These are phyloP conservation scores for Colaptes auratus DNA, from an alignment of 2,113 vertebrate genomes.

Conservation along the genomic window DNA sequence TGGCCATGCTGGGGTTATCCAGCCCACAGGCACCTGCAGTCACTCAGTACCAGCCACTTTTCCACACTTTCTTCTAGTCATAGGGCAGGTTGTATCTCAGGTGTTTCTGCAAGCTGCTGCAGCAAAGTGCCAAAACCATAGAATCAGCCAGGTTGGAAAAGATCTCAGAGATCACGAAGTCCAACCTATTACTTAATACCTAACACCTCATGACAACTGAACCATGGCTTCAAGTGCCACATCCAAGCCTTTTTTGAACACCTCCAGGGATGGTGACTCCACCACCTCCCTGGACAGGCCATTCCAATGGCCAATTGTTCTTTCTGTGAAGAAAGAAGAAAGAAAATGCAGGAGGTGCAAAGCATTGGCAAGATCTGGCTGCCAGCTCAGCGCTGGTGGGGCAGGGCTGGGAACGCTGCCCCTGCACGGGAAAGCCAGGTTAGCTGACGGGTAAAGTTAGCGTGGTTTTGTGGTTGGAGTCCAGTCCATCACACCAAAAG, in stretches of 20 bases:
- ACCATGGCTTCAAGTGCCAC: too few species aligned
- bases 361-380: fast-evolving
- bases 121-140: not conserved
- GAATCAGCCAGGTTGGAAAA: too few species aligned
- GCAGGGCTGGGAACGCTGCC: not conserved
- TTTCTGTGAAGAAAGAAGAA: too few species aligned
- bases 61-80: not conserved
- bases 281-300: too few species aligned
- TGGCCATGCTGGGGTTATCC: not conserved
- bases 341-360: not conserved
- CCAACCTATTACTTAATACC: too few species aligned
- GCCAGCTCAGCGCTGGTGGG: not conserved
- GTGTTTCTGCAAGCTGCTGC: not conserved
- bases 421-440: not conserved
- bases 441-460: not conserved
- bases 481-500: constrained; percentile 13
- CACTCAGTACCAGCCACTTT: not conserved
- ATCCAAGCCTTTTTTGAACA: too few species aligned
- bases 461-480: not conserved
- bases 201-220: too few species aligned
- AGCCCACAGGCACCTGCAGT: not conserved
- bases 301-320: too few species aligned
- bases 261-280: too few species aligned
- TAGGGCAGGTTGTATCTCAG: not conserved
- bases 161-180: too few species aligned